Evolutionary conservation across 2,797 vertebrate genomes (phyloP).

Genomic region (Ceryle rudis): DNA sequence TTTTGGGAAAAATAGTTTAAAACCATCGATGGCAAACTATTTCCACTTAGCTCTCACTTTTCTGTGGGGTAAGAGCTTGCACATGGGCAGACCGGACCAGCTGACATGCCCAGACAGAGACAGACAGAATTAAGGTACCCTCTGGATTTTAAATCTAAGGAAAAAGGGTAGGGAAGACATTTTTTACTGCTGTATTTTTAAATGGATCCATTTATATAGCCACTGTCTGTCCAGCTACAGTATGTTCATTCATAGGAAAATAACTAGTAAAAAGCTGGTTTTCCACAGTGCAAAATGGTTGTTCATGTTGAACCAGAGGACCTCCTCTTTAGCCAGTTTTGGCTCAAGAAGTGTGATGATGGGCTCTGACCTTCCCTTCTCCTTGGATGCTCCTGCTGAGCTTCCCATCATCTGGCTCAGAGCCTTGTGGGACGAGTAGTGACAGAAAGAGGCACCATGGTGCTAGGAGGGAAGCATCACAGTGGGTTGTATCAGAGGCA

Average conservation of each 20-base stretch:
- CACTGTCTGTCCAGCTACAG: not conserved
- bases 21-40: not conserved
- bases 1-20: not conserved
- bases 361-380: not conserved
- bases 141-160: not conserved
- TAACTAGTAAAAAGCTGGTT: not conserved
- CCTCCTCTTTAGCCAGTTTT: not conserved
- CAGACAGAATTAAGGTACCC: not conserved
- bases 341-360: not conserved
- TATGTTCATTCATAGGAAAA: accelerated
- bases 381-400: not conserved
- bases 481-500: accelerated
- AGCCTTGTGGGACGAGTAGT: not conserved
- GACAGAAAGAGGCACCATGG: not conserved
- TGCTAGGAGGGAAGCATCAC: not conserved
- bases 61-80: not conserved
- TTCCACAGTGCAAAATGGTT: not conserved
- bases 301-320: not conserved
- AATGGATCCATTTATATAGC: not conserved
- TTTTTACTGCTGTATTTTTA: not conserved
- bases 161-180: not conserved
- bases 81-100: not conserved
- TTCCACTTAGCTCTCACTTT: not conserved
- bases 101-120: not conserved
- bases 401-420: not conserved